Conservation (phyloP, 2,888 invertebrate species). For the Drosophila melanosoma region DNA sequence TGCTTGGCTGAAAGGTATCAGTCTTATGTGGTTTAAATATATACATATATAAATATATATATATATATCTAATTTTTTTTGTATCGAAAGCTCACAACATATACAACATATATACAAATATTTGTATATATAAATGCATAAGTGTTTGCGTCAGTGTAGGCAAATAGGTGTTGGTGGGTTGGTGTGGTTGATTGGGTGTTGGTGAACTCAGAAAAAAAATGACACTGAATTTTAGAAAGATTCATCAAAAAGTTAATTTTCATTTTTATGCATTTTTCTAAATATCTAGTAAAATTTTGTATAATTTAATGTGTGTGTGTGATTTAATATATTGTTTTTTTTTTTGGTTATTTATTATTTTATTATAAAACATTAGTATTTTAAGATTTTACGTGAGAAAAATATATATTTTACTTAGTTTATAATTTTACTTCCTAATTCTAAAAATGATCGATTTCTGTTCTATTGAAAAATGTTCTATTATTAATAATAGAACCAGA, state of each 20-base stretch:
- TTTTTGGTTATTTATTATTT: background rate
- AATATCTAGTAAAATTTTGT: background rate
- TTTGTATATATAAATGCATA: background rate
- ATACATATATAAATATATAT: constrained; percentile 6
- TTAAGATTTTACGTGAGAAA: too few relatives aligned
- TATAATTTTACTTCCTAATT: background rate
- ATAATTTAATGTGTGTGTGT: background rate
- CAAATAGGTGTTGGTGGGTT: background rate
- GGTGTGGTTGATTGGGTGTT: background rate
- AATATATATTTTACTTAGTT: background rate
- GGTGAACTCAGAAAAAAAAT: constrained; percentile 1
- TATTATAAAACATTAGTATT: too few relatives aligned
- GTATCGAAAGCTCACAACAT: background rate
- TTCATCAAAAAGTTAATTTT: background rate
- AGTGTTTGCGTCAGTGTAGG: constrained; percentile 21
- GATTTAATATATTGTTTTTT: background rate
- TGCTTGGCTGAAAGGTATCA: constrained; percentile 48
- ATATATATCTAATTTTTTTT: background rate
- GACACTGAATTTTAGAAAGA: background rate
- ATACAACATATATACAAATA: background rate
- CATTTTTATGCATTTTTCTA: background rate
- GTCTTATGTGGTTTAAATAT: constrained; percentile 10
- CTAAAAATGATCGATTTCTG: background rate
- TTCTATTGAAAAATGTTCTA: background rate
- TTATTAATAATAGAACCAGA: background rate